phyloP scores from a whole-genome alignment of 53 echinoderm and acorn worm genomes.

The Stichopus horrens region DNA sequence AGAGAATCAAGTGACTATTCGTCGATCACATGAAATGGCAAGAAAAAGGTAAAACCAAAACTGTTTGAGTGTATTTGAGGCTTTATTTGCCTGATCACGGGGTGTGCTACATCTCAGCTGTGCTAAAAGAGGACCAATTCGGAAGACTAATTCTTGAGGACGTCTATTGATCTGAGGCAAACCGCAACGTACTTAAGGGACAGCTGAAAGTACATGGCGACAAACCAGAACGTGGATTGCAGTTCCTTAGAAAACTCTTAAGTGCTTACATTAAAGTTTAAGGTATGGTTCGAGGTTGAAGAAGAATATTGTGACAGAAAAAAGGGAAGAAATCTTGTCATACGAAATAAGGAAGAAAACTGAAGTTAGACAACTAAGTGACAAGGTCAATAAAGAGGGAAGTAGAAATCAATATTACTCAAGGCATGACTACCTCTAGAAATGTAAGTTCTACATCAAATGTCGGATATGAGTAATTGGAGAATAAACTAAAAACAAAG shows the following conservation, averaged over 20 bases:
- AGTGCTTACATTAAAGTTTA: background rate
- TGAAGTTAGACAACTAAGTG: background rate
- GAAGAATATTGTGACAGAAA: background rate
- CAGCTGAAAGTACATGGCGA: background rate
- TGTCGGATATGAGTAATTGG: background rate
- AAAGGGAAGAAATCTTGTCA: background rate
- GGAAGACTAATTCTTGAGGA: background rate
- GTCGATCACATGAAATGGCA: too few relatives aligned
- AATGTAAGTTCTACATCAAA: background rate
- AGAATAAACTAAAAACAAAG: background rate
- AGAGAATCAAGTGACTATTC: too few relatives aligned
- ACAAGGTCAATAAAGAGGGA: background rate
- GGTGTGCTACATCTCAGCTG: too few relatives aligned
- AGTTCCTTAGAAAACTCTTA: background rate
- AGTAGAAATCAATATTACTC: background rate
- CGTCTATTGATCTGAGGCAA: background rate
- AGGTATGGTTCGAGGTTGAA: background rate
- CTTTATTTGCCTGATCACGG: too few relatives aligned
- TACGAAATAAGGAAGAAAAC: background rate
- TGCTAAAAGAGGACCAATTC: too few relatives aligned
- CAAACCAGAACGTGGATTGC: background rate
- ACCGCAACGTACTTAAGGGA: background rate
- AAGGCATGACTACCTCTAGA: background rate
- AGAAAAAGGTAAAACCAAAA: too few relatives aligned
- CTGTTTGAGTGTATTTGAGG: too few relatives aligned